Evolutionary conservation across 2,888 invertebrate species (phyloP).

Genomic region (Pemphredon lugubris): DNA sequence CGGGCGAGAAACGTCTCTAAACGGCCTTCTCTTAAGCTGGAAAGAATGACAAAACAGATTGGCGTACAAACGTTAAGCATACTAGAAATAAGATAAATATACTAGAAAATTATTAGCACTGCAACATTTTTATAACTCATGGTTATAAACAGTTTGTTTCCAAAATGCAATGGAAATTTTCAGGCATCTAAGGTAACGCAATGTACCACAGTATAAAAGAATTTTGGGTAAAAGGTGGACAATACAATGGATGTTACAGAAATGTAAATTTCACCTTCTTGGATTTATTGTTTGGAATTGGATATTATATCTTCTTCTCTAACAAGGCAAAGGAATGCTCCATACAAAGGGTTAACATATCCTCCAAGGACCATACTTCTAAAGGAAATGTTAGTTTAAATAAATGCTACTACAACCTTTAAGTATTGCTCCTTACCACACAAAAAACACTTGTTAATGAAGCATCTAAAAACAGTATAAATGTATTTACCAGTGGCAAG

Average conservation of each 20-base stretch:
- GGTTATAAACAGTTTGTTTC: not conserved
- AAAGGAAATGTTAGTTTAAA: constrained; percentile 46
- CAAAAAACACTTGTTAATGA: not conserved
- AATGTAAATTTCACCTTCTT: constrained; percentile 48
- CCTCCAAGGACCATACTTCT: constrained; percentile 51
- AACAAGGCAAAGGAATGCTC: constrained; percentile 52
- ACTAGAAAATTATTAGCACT: not conserved
- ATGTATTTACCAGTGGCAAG: constrained; percentile 91
- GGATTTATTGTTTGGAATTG: constrained; percentile 46
- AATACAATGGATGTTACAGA: constrained; percentile 25
- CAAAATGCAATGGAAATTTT: not conserved
- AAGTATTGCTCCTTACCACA: constrained; percentile 4
- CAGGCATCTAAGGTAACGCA: not conserved
- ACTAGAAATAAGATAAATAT: not conserved
- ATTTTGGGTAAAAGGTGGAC: not conserved
- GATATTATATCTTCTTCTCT: constrained; percentile 52
- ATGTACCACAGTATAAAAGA: not conserved
- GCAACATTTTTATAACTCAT: not conserved
- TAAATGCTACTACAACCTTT: constrained; percentile 24
- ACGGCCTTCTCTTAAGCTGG: constrained; percentile 92
- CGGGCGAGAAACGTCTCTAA: constrained; percentile 95
- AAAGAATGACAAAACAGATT: constrained; percentile 44
- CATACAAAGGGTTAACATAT: constrained; percentile 49
- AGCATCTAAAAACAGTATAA: constrained; percentile 21
- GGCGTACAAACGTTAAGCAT: too few relatives aligned